Conservation (phyloP, 2,113 vertebrate genomes). For the Burhinus bistriatus region DNA sequence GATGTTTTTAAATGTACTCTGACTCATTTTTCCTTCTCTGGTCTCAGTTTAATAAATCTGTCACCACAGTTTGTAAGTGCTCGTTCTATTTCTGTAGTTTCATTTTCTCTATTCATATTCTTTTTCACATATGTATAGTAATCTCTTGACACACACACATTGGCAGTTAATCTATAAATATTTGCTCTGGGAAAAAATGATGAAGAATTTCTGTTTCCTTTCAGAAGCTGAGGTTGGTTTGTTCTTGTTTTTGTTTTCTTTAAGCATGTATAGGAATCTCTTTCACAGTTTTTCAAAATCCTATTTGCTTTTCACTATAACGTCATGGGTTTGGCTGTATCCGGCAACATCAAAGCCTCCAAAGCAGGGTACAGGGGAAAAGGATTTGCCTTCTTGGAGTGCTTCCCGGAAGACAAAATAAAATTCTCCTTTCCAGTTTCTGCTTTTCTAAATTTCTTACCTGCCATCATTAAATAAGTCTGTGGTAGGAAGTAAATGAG, state of each 20-base stretch:
- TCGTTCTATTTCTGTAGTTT: background rate
- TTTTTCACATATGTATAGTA: background rate
- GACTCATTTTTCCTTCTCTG: background rate
- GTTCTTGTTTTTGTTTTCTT: background rate
- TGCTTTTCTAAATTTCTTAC: background rate
- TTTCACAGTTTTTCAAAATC: constrained; percentile 12
- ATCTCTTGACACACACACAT: background rate
- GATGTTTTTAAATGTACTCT: background rate
- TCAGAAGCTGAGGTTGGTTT: background rate
- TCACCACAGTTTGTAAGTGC: background rate
- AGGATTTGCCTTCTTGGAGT: background rate
- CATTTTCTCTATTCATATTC: background rate
- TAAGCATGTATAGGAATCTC: background rate
- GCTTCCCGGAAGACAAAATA: background rate
- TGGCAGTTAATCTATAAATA: constrained; percentile 8
- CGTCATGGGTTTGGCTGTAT: background rate
- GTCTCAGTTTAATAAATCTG: constrained; percentile 7
- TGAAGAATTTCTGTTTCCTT: background rate
- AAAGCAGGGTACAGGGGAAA: background rate
- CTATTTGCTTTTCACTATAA: background rate
- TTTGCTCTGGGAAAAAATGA: background rate
- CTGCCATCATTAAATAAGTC: background rate
- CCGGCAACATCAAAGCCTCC: background rate
- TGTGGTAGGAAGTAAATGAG: background rate
- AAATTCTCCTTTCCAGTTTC: background rate